Evolutionary conservation across 1,140 invertebrate genomes (phyloP), one percentile per base, ranked within the genome.

Genomic region (Drosophila leontia): DNA sequence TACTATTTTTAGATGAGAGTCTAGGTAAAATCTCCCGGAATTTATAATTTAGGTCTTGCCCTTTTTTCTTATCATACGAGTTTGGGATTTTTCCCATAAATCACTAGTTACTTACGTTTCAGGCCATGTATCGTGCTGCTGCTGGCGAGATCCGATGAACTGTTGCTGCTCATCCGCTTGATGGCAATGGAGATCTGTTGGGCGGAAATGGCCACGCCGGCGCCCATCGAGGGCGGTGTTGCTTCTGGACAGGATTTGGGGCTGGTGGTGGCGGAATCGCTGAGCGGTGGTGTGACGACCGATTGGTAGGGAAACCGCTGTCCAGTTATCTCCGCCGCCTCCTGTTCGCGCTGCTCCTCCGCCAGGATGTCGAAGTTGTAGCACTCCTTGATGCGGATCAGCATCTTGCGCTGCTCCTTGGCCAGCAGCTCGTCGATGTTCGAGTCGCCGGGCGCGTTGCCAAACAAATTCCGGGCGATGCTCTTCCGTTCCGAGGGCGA

Each of bases 391-490:
- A 82, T 4, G 9, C 59, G 34, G 0, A 34, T 3, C 4, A 9
- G 7, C 6, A 42, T 7, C 17, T n/a, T 5, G 11, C 32, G 26
- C 26, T 86, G 48, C 42, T 63, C 23, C 61, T 17, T n/a, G 48
- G 9, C 17, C 15, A 86, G 26, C 45, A 35, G 32, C 4, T 32
- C 32, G 17, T 86, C 57, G 42, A 78, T 62, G 3, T 58, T 29
- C 6, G 44, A 32, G 3, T 61, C 44, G 2, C 37, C 26, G 45
- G 57, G 60, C 13, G 17, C n/a, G 15, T 11, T 60, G 9, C 17
- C 57, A 26, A 87, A 87, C 1, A 87, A 44, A 78, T 88, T 87
- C 3, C 77, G 51, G 5, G 13, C 7, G 26, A 47, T 32, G 13
- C 19, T 3, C n/a, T 47, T 75, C 13, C 29, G 45, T 13, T 23